phyloP scores from a whole-genome alignment of 2,113 vertebrate species.

The Sylvietta virens region DNA sequence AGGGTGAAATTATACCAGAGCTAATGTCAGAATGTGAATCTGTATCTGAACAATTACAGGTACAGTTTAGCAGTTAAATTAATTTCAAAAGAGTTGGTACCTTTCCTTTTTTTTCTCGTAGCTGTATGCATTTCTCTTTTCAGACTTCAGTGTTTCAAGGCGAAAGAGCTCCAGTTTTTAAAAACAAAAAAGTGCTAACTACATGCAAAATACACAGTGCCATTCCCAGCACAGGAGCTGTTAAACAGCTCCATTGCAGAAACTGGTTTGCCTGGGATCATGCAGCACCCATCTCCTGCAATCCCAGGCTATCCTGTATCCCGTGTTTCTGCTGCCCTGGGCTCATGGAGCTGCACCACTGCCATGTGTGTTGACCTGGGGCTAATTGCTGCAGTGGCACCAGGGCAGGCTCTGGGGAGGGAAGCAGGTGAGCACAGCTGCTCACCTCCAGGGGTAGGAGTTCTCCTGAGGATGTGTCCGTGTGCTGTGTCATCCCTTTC shows the following conservation, averaged over 20 bases:
- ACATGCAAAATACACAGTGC: not conserved
- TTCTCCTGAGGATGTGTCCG: not conserved
- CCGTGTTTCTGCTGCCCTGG: not conserved
- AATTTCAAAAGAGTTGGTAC: not conserved
- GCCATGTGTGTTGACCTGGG: accelerated
- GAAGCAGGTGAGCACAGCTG: not conserved
- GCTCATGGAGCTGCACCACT: not conserved
- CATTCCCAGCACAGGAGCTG: not conserved
- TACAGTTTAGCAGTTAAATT: constrained; percentile 31
- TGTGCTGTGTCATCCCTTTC: not conserved
- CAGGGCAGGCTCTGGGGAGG: not conserved
- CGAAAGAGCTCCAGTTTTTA: not conserved
- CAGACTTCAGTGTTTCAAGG: not conserved
- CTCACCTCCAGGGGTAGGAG: not conserved
- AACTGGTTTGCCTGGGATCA: not conserved
- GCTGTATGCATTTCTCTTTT: not conserved
- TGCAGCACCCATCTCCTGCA: constrained; percentile 44
- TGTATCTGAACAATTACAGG: constrained; percentile 88
- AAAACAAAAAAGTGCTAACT: not conserved
- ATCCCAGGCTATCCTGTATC: constrained; percentile 12
- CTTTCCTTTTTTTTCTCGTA: not conserved
- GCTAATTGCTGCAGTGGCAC: not conserved
- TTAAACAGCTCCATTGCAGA: constrained; percentile 10
- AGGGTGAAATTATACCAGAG: constrained; percentile 93
- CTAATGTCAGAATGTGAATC: constrained; percentile 92